phyloP scores from a whole-genome alignment of 2,888 invertebrate genomes.

The Clusia tigrina region DNA sequence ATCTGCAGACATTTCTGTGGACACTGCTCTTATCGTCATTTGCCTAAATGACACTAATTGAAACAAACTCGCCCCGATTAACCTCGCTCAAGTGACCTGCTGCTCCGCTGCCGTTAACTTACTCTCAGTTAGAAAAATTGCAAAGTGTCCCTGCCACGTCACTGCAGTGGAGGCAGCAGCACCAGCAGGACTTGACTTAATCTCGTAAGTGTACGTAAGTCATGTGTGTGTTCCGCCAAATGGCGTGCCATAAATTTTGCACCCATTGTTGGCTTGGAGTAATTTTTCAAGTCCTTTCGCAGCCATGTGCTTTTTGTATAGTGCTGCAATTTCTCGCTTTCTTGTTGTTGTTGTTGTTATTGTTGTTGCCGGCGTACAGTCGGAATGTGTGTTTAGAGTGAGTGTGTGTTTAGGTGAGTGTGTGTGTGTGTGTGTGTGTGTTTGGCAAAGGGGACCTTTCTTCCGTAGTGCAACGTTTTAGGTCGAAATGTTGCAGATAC shows the following conservation, averaged over 20 bases:
- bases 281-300: constrained; percentile 48
- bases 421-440: too few species aligned
- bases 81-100: constrained; percentile 31
- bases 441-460: too few species aligned
- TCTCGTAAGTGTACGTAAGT: constrained; percentile 54
- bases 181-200: constrained; percentile 39
- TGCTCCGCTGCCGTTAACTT: background rate
- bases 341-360: constrained; percentile 11
- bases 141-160: constrained; percentile 10
- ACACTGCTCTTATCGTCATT: background rate
- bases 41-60: constrained; percentile 47
- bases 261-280: constrained; percentile 41
- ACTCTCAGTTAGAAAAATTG: constrained; percentile 21
- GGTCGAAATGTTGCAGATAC: constrained; percentile 20
- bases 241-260: constrained; percentile 53
- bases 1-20: too few species aligned
- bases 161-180: background rate
- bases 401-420: too few species aligned
- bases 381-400: too few species aligned
- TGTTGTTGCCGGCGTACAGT: constrained; percentile 36
- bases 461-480: constrained; percentile 18
- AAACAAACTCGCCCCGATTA: constrained; percentile 46
- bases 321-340: constrained; percentile 25
- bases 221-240: constrained; percentile 45
- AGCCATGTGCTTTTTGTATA: constrained; percentile 43